Percentiles rank a stretch among this genome's conserved stretches.
phyloP scores from a whole-genome alignment of 1,140 invertebrate genomes.

The Zaprionus vittiger region DNA sequence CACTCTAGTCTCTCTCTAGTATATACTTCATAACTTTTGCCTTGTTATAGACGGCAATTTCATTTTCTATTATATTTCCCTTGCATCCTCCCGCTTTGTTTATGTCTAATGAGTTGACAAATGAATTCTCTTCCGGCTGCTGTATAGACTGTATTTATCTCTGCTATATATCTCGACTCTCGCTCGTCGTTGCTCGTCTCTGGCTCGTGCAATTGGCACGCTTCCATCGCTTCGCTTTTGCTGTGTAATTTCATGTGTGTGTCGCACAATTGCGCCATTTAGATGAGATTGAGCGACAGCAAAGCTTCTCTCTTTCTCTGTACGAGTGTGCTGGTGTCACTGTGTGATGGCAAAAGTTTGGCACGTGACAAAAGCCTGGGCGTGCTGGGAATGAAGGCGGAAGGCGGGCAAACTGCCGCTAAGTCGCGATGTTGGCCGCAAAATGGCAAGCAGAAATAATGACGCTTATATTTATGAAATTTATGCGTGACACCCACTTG shows the following conservation, averaged over 20 bases:
- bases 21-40: not conserved
- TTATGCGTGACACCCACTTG: slow-evolving; percentile 82
- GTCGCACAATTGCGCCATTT: slow-evolving; percentile 78
- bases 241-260: slow-evolving; percentile 71
- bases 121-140: slow-evolving; percentile 14
- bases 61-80: not conserved
- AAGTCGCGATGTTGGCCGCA: slow-evolving; percentile 65
- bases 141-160: not conserved
- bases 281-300: slow-evolving; percentile 58
- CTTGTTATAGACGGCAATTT: not conserved
- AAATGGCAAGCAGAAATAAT: slow-evolving; percentile 74
- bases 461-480: slow-evolving; percentile 83
- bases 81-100: not conserved
- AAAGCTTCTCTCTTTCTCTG: not conserved
- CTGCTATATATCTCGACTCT: not conserved
- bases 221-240: slow-evolving; percentile 39
- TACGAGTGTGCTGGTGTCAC: slow-evolving; percentile 12
- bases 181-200: not conserved
- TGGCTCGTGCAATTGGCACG: slow-evolving; percentile 23
- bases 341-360: slow-evolving; percentile 60
- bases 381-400: not conserved
- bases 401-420: slow-evolving; percentile 36
- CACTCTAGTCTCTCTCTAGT: not conserved
- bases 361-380: slow-evolving; percentile 74
- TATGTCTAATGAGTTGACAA: slow-evolving; percentile 31